Evolutionary conservation across 1,140 invertebrate species (phyloP), one percentile per base, ranked within the genome.

Genomic region (Plectrocnemia conspersa): DNA sequence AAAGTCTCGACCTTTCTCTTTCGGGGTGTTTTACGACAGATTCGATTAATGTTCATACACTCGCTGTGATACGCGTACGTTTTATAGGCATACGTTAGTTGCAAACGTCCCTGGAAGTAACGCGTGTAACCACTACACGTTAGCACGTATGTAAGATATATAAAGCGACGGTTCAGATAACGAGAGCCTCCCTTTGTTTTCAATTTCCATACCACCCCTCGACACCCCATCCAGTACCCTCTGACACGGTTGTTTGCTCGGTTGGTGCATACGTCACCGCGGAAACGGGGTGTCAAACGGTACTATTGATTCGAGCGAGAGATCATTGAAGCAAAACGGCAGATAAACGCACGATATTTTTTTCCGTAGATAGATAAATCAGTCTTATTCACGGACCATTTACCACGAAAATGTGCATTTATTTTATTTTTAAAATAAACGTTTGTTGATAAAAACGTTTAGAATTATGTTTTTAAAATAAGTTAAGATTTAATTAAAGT

Each of bases 131-230:
- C 23, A 2, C 22, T 23, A 25, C 35, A 35, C 22, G 49, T 42
- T 4, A 2, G n/a, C 22, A 27, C 15, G 16, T 38, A 52, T 19
- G 36, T 41, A 44, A 54, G 22, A 45, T 45, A 54, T 35, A 44
- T n/a, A n/a, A 44, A 54, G 27, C 29, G 52, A 15, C 50, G 36
- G 24, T 33, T 45, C 41, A 45, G 52, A 54, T 54, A 45, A 54
- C 41, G 52, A 24, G 15, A 45, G 46, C 21, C 29, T 36, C 25
- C 52, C 29, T 25, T 54, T 54, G 52, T 54, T 54, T 54, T 54
- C 52, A 54, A 54, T 54, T 54, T 54, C 38, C 52, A 54, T 45
- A 45, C 21, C 40, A 45, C 52, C 52, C 52, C 21, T 33, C 9
- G 18, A 40, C 36, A 13, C 21, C 29, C 24, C 15, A 40, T 18